Evolutionary conservation across 2,888 invertebrate species (phyloP).

Genomic region (Dasypogon diadema): DNA sequence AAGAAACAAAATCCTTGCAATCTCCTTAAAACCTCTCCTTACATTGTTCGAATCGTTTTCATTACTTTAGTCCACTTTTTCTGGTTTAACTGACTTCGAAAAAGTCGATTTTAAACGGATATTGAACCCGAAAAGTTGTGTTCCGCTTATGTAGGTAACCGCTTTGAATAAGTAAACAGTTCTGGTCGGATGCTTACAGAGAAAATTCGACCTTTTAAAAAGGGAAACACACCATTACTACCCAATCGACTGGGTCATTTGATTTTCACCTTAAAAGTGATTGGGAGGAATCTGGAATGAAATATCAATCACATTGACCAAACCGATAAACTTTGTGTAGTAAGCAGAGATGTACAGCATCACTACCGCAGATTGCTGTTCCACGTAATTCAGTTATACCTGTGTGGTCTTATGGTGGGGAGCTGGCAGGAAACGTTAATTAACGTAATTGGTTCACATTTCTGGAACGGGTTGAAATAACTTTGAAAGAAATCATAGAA

Average conservation of each 20-base stretch:
- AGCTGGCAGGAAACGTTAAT: neutral
- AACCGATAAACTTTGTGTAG: neutral
- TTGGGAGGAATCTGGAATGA: conserved; percentile 3
- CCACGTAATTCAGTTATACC: neutral
- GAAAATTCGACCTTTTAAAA: conserved; percentile 48
- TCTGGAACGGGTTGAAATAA: neutral
- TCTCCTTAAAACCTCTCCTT: conserved; percentile 27
- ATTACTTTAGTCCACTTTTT: conserved; percentile 22
- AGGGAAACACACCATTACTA: conserved; percentile 52
- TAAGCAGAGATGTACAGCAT: neutral
- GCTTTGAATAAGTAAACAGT: conserved; percentile 46
- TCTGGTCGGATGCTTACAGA: conserved; percentile 6
- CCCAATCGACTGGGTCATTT: conserved; percentile 54
- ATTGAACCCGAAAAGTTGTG: neutral
- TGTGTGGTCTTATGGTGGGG: neutral
- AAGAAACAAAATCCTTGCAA: neutral
- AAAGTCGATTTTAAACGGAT: neutral
- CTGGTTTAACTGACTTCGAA: neutral
- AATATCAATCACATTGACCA: conserved; percentile 12
- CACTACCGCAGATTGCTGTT: too few species aligned
- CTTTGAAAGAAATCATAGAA: too few species aligned
- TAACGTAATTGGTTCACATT: neutral
- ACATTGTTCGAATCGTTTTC: conserved; percentile 22
- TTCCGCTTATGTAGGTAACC: conserved; percentile 33
- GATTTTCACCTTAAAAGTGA: conserved; percentile 53